A percentile compares a stretch with the other conserved stretches of the same genome.
Conservation (phyloP, 2,888 invertebrate genomes). For the Erynnis tages region DNA sequence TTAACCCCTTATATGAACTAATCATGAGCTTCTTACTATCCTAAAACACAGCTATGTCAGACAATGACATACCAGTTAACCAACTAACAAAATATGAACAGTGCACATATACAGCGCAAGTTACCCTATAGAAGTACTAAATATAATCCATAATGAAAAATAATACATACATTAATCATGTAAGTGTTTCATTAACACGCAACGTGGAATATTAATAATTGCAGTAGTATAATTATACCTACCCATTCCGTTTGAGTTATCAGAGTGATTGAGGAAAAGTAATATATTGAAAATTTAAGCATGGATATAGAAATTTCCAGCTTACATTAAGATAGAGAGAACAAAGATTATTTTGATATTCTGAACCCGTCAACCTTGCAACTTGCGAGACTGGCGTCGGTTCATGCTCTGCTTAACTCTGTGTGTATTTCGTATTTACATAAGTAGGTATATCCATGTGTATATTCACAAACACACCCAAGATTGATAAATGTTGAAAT, state of each 20-base stretch:
- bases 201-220: too few species aligned
- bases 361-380: conserved; percentile 50
- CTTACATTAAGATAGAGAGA: conserved; percentile 31
- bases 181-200: too few species aligned
- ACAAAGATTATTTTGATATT: conserved; percentile 49
- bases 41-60: too few species aligned
- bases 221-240: too few species aligned
- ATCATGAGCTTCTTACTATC: neutral
- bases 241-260: too few species aligned
- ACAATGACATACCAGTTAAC: too few species aligned
- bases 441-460: neutral
- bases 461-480: neutral
- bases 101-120: too few species aligned
- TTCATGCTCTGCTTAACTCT: conserved; percentile 8
- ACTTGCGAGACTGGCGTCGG: conserved; percentile 46
- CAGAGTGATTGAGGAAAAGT: too few species aligned
- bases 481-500: neutral
- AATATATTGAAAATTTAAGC: neutral
- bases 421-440: neutral
- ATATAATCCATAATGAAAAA: too few species aligned
- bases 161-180: too few species aligned
- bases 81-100: too few species aligned
- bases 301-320: neutral
- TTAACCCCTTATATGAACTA: neutral
- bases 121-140: too few species aligned